Evolutionary conservation across 1,140 invertebrate species (phyloP), one percentile per base, ranked within the genome.

Genomic region (Meloidogyne chitwoodi): DNA sequence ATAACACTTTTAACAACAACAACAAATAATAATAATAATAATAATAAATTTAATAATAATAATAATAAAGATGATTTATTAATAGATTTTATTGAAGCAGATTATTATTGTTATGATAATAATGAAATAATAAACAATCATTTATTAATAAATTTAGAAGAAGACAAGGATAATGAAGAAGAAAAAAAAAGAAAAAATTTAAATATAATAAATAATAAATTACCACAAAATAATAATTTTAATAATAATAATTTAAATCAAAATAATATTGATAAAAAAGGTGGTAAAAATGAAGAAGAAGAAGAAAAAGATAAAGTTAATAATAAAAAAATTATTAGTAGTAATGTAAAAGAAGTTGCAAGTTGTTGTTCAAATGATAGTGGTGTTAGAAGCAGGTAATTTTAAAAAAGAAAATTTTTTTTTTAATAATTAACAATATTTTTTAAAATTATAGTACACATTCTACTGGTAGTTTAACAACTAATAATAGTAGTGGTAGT

Each of bases 311-410:
- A 26, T 11, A n/a, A 71, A n/a, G 16, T 24, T 27, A 44, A 1
- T 3, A 48, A 14, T 24, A 38, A 38, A n/a, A n/a, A n/a, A n/a
- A 70, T 19, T 70, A 29, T 27, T n/a, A 24, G 29, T 19, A 72
- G 11, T 38, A 56, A 71, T 26, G 70, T 16, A 44, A 14, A 14
- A 41, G 29, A 73, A n/a, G 61, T 29, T 29, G 29, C 26, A 48
- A 61, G 69, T 38, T 61, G 71, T 61, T 73, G 26, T 73, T 73
- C 71, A 12, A 22, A 73, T 34, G 71, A 73, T 64, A 73, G 71
- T 24, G 71, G 71, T 29, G 71, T 73, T 22, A 12, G 71, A 5
- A 73, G 71, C 56, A 73, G 71, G 71, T 73, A 26, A 22, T n/a
- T n/a, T n/a, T 8, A 22, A 5, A 41, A 67, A 67, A 8, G 4